Evolutionary conservation across 2,797 vertebrate species (phyloP), one percentile per base, ranked within the genome.

Genomic region (Hydrolagus colliei): DNA sequence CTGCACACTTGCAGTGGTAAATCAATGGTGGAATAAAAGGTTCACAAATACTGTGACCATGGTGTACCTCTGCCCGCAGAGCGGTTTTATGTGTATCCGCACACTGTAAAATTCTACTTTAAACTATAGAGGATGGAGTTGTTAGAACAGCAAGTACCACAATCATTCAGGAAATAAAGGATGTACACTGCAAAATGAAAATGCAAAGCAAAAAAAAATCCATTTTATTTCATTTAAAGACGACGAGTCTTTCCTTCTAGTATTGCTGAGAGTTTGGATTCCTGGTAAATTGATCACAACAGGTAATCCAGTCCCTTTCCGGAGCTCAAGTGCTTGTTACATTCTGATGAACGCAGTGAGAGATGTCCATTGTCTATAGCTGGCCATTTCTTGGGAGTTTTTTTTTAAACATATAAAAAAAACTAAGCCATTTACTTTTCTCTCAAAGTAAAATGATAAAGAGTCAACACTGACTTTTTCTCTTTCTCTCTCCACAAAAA

Each of bases 171-270:
- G 16, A 84, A 84, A 84, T 84, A 84, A 84, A 84, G 65, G 32
- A 68, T 8, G 65, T 67, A 52, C 65, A 52, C 79, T 20, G 41
- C 63, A 68, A 20, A 6, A 84, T 16, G 65, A 78, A 67, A 86
- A 59, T 91, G 89, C 89, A 92, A 91, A 93, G 90, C 91, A 92
- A 93, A 92, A 90, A 92, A 93, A 92, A 90, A 87, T 87, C 89
- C 88, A 88, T 91, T 91, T 92, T 91, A 92, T 90, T 87, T 92
- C 91, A 90, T 89, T 89, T 91, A 91, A 91, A 89, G 89, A 91
- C 89, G 89, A 89, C 87, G 71, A 71, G 79, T 84, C 79, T 89
- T 87, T 90, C 90, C 88, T 88, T 90, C 89, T 92, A 90, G 89
- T 90, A 91, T 91, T 92, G 92, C 91, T 91, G 89, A 91, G 90